Base-by-base conservation (phyloP, 2,888 invertebrate genomes). In the Panzeria rudis region DNA sequence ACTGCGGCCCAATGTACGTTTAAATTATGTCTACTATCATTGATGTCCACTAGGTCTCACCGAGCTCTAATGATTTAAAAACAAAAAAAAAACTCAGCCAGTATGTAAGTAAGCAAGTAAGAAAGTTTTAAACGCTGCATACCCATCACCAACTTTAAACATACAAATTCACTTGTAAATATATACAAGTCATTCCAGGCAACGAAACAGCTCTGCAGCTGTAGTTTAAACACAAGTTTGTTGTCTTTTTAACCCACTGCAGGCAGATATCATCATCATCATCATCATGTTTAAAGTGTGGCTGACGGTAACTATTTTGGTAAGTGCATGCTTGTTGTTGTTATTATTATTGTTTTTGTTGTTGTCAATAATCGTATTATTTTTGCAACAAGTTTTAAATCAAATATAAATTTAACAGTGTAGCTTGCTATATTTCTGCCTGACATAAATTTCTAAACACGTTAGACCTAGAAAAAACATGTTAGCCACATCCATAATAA, bases 21-120 rank as follows among this genome's bases (percentile, higher is more conserved):
- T 80, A 80, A 81, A 69, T 64, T 85, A 73, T 78, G 66, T 85
- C 84, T 81, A 69, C 81, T 69, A 47, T 47, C 66, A 61, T 66
- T 69, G 66, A 59, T 73, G 81, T 64, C 71, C 66, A 78, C 54
- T 72, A 44, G 47, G 64, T 77, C 52, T 64, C 50, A 71, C 50
- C 25, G 38, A 72, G 73, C 68, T 80, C 72, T 66, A 73, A 69
- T 52, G 54, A 68, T 61, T 77, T n/a, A n/a, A n/a, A n/a, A n/a
- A n/a, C n/a, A n/a, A n/a, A 73, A 35, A 78, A 73, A 71, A 61
- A 32, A 54, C 29, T 38, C 68, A 38, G 23, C 44, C 59, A 59
- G 52, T 54, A 35, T n/a, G 29, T 41, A 56, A 56, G 35, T 50
- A 77, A 50, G 68, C 47, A 62, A 62, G 35, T 50, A 77, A 50